Evolutionary conservation across 1,140 invertebrate species (phyloP).

Genomic region (Pygmarrhopalites habei): DNA sequence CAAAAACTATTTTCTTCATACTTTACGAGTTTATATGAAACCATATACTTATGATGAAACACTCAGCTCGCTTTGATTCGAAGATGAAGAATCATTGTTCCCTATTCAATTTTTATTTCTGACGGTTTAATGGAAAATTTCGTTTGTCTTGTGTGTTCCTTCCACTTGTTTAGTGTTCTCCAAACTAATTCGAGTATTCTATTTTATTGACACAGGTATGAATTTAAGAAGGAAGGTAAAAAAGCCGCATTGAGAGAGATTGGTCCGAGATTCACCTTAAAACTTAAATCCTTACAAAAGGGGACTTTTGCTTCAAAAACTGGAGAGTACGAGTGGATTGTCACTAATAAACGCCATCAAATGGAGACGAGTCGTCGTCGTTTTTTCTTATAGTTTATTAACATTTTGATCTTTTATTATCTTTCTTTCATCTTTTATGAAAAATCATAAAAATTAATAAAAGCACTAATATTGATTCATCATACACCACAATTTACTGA

Average conservation of each 20-base stretch:
- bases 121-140: background rate
- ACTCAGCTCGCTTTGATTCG: no score
- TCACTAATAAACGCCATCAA: constrained; percentile 79
- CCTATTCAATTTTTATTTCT: constrained; percentile 1
- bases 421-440: no score
- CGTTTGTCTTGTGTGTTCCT: background rate
- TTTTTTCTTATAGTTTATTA: constrained; percentile 68
- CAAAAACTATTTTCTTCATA: background rate
- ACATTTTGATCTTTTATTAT: no score
- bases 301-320: constrained; percentile 95
- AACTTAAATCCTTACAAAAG: constrained; percentile 84
- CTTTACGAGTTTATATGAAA: background rate
- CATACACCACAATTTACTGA: no score
- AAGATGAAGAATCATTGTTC: no score
- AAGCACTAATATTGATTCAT: no score
- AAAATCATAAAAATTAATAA: no score
- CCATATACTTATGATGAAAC: no score
- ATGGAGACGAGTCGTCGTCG: constrained; percentile 83
- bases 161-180: no score
- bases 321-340: constrained; percentile 95
- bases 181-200: no score
- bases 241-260: constrained; percentile 81
- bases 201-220: constrained; percentile 60
- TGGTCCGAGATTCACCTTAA: constrained; percentile 91
- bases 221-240: constrained; percentile 76